phyloP scores from a whole-genome alignment of 1,140 invertebrate genomes.

The Bombus impatiens region DNA sequence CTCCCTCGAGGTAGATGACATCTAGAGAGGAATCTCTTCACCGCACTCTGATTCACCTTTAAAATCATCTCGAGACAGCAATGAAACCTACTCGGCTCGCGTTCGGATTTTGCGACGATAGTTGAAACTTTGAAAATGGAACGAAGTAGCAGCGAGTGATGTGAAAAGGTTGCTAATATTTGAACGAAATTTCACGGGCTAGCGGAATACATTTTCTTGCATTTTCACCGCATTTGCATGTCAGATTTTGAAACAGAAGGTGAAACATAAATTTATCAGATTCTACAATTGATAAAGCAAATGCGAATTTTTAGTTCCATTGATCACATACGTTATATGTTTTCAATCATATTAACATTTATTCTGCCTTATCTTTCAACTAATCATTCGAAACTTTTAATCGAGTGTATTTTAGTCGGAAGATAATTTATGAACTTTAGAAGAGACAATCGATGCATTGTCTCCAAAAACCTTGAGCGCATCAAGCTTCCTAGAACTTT shows the following conservation, averaged over 20 bases:
- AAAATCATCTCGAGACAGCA: background rate
- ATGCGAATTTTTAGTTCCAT: too few species aligned
- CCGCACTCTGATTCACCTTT: constrained; percentile 32
- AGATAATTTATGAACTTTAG: background rate
- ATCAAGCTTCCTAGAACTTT: constrained; percentile 13
- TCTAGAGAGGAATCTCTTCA: constrained; percentile 50
- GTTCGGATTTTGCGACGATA: background rate
- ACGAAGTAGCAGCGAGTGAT: background rate
- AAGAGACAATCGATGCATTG: background rate
- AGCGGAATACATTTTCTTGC: too few species aligned
- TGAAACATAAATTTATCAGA: too few species aligned
- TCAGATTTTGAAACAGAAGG: too few species aligned
- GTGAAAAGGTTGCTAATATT: background rate
- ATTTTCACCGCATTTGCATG: too few species aligned
- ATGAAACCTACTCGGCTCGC: background rate
- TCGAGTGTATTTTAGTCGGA: background rate
- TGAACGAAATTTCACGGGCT: background rate
- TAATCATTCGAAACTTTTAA: background rate
- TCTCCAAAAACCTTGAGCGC: constrained; percentile 14
- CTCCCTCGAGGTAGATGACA: constrained; percentile 55
- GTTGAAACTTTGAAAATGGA: background rate
- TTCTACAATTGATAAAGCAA: too few species aligned
- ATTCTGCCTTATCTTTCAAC: too few species aligned
- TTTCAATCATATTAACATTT: too few species aligned
- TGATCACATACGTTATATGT: too few species aligned